Conservation (phyloP, 2,113 vertebrate species). For the western clawed frog (Xenopus tropicalis) region DNA sequence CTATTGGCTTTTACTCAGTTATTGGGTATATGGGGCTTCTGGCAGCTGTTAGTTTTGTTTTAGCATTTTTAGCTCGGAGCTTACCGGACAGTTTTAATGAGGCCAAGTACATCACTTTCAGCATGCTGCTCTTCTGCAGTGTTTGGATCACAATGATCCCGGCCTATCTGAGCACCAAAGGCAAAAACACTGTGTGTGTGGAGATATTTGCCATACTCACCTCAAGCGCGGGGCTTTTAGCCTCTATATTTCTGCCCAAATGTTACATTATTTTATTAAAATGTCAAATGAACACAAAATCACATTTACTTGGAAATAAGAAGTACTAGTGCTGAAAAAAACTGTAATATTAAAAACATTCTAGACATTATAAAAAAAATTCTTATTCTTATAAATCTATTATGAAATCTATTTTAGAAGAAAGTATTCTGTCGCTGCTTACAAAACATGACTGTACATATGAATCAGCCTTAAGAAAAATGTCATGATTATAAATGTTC, state of each 20-base stretch:
- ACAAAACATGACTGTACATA: too few relatives aligned
- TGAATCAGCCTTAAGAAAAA: too few relatives aligned
- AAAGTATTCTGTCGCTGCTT: too few relatives aligned
- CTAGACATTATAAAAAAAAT: too few relatives aligned
- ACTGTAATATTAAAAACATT: too few relatives aligned
- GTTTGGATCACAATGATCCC: slow-evolving; percentile 41
- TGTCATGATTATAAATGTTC: too few relatives aligned
- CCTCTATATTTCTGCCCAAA: not conserved
- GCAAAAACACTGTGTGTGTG: slow-evolving; percentile 8
- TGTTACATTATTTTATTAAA: not conserved
- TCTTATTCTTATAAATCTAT: too few relatives aligned
- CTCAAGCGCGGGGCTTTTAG: slow-evolving; percentile 3
- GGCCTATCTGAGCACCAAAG: slow-evolving; percentile 18
- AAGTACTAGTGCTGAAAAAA: not conserved
- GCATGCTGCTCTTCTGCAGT: slow-evolving; percentile 31
- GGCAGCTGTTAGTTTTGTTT: slow-evolving; percentile 45
- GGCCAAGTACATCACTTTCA: slow-evolving; percentile 32
- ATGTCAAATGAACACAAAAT: not conserved
- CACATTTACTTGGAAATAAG: not conserved
- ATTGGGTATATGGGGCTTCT: slow-evolving; percentile 52
- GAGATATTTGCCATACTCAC: slow-evolving; percentile 18
- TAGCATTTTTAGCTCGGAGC: not conserved
- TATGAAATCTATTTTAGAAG: too few relatives aligned
- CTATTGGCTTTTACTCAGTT: slow-evolving; percentile 31
- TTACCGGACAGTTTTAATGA: slow-evolving; percentile 41